Evolutionary conservation across 2,113 vertebrate species (phyloP).

Genomic region (Pseudorhombus dupliciocellatus): DNA sequence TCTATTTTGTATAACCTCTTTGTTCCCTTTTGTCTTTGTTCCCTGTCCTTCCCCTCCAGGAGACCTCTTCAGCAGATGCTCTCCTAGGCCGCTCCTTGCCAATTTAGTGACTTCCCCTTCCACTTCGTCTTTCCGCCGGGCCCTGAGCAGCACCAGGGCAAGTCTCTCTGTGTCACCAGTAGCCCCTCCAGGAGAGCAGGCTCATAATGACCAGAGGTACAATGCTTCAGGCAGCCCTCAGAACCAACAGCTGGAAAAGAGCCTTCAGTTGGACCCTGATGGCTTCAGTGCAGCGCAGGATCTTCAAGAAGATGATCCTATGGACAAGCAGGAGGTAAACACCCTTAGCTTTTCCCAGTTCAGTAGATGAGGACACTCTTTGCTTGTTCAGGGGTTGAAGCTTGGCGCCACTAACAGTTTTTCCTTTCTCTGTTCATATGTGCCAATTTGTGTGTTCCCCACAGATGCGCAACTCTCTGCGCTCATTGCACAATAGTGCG

Average conservation of each 20-base stretch:
- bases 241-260: slow-evolving; percentile 56
- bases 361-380: neutral
- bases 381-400: neutral
- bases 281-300: slow-evolving; percentile 71
- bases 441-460: slow-evolving; percentile 3
- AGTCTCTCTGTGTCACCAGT: slow-evolving; percentile 68
- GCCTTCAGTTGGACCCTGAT: slow-evolving; percentile 74
- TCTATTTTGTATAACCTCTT: neutral
- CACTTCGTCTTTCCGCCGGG: slow-evolving; percentile 76
- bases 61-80: slow-evolving; percentile 56
- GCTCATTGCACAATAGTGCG: slow-evolving; percentile 88
- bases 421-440: neutral
- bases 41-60: slow-evolving; percentile 39
- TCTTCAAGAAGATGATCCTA: slow-evolving; percentile 80
- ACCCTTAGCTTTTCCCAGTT: neutral
- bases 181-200: slow-evolving; percentile 62
- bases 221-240: slow-evolving; percentile 62
- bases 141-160: slow-evolving; percentile 79
- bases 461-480: slow-evolving; percentile 91
- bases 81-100: slow-evolving; percentile 79
- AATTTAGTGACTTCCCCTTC: slow-evolving; percentile 78
- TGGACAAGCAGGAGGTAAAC: slow-evolving; percentile 89
- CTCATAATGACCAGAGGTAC: slow-evolving; percentile 73
- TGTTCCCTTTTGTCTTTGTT: neutral
- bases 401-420: neutral